Percentiles rank a stretch among this genome's conserved stretches.
Conservation (phyloP, 2,797 vertebrate species). For the Karalla daura region DNA sequence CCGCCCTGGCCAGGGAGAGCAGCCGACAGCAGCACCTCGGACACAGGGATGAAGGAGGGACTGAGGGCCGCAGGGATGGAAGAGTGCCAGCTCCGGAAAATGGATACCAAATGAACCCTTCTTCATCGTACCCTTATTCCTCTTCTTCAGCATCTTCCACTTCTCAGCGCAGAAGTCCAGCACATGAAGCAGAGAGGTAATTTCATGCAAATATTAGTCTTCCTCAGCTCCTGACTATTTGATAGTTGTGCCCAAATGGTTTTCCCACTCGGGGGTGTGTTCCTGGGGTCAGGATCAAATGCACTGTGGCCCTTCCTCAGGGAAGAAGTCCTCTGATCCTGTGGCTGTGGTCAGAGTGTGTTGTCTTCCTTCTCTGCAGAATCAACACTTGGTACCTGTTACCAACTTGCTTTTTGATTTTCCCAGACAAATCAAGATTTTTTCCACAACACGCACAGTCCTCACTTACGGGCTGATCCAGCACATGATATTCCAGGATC, state of each 20-base stretch:
- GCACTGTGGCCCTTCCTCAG: too few relatives aligned
- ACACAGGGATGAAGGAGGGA: constrained; percentile 29
- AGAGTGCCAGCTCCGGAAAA: constrained; percentile 77
- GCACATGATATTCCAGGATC: neutral
- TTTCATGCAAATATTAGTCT: neutral
- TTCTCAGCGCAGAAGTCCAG: constrained; percentile 56
- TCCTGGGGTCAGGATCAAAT: too few relatives aligned
- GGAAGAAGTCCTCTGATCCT: too few relatives aligned
- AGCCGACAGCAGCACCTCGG: constrained; percentile 35
- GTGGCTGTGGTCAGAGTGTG: too few relatives aligned
- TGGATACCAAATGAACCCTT: constrained; percentile 83
- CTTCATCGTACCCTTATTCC: neutral
- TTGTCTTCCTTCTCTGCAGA: too few relatives aligned
- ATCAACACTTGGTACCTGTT: too few relatives aligned
- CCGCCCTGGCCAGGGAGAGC: constrained; percentile 88
- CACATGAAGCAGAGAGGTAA: constrained; percentile 61
- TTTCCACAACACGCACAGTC: too few relatives aligned
- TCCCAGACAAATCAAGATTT: too few relatives aligned
- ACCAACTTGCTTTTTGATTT: too few relatives aligned
- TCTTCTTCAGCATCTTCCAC: constrained; percentile 51
- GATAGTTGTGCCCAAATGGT: too few relatives aligned
- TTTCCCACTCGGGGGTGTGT: too few relatives aligned
- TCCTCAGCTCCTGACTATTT: too few relatives aligned
- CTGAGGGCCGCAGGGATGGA: constrained; percentile 36
- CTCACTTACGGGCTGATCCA: neutral